phyloP scores from a whole-genome alignment of 1,140 invertebrate genomes.

The Pogonognathellus flavescens region DNA sequence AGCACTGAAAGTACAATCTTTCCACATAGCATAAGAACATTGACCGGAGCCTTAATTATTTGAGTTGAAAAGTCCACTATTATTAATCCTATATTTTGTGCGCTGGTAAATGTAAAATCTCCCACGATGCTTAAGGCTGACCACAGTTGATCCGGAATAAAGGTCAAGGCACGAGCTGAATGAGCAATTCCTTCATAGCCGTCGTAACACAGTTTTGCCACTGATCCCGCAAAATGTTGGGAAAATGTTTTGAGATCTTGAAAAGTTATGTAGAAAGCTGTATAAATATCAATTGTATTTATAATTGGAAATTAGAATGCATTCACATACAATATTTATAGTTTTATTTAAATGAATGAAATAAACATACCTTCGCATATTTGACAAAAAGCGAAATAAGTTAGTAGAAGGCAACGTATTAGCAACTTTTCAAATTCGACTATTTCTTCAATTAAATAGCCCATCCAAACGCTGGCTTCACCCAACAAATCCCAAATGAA shows the following conservation, averaged over 20 bases:
- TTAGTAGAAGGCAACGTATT: constrained; percentile 42
- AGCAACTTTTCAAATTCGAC: constrained; percentile 49
- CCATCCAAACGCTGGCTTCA: background rate
- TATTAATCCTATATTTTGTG: background rate
- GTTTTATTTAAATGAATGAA: background rate
- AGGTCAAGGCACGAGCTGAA: constrained; percentile 17
- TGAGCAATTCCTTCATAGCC: background rate
- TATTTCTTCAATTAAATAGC: constrained; percentile 35
- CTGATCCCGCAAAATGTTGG: background rate
- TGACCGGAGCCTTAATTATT: constrained; percentile 46
- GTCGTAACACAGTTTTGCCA: background rate
- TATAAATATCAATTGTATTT: no score
- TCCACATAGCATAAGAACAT: background rate
- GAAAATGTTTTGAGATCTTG: background rate
- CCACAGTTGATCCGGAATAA: constrained; percentile 56
- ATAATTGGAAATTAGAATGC: background rate
- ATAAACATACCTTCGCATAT: constrained; percentile 58
- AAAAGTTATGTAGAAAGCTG: constrained; percentile 20
- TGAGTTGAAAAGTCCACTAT: constrained; percentile 17
- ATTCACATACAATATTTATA: background rate
- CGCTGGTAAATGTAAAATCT: constrained; percentile 42
- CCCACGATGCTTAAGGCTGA: constrained; percentile 57
- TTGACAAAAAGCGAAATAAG: constrained; percentile 48
- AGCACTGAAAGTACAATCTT: background rate
- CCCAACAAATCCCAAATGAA: background rate